Base-by-base conservation (phyloP, 2,113 vertebrate genomes). In the Lagopus leucura region DNA sequence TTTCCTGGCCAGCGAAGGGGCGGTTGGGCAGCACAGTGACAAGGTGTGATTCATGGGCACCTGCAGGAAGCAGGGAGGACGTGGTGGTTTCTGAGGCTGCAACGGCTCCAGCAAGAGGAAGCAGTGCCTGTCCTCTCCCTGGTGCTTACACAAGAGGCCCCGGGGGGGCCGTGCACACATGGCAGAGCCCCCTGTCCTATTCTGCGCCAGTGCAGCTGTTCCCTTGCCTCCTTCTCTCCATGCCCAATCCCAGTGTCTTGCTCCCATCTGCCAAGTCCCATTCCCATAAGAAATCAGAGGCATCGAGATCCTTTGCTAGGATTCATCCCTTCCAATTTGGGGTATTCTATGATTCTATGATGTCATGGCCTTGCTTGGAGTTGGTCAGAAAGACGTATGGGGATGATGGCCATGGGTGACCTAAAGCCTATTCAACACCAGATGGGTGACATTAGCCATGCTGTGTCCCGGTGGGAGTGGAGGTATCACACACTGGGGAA, bases 1-100 rank as follows among this genome's bases (percentile, higher is more conserved):
- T 81, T 11, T 40, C 73, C 76, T 91, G 73, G 63, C 54, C 11
- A 17, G 38, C 25, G 16, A 38, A 27, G 38, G 25, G 38, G 94
- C 92, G n/a, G 94, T 96, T 96, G 92, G 77, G 75, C 71, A 57
- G n/a, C 57, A 73, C 70, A 92, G 95, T 96, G 96, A 97, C 96
- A 96, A 95, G 95, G 96, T 96, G 95, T 97, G 96, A 97, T 96
- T 97, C 95, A 97, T 97, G 94, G 89, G 92, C 95, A 97, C 97
- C 97, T 97, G 97, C 97, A 96, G 97, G 97, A 97, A 97, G 75
- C 88, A 89, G 89, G 78, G n/a, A 85, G 90, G 92, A 48, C 82
- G 92, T 79, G 19, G 95, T 96, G 97, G 95, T 97, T 97, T 97
- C 89, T 96, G 95, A 96, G 96, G 97, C 90, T 95, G 89, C 94